phyloP scores from a whole-genome alignment of 2,888 invertebrate species.

The Sphinx pinastri region DNA sequence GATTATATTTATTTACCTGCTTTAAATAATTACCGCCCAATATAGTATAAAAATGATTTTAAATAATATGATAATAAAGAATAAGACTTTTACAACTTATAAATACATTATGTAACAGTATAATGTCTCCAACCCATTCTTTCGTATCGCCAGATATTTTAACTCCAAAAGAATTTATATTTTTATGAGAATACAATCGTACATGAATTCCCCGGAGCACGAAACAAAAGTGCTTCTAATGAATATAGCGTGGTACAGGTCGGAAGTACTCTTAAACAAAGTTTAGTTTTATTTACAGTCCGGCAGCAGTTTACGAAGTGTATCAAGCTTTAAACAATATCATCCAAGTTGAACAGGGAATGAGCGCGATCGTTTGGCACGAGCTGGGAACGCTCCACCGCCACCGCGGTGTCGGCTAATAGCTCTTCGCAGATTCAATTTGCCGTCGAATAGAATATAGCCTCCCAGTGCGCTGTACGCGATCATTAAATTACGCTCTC shows the following conservation, averaged over 20 bases:
- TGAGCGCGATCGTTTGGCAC: conserved; percentile 71
- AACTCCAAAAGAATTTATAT: background rate
- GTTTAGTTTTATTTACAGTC: conserved; percentile 54
- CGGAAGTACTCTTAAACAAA: conserved; percentile 26
- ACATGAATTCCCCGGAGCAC: background rate
- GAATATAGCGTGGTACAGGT: background rate
- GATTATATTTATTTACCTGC: background rate
- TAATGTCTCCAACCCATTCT: background rate
- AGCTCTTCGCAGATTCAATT: conserved; percentile 81
- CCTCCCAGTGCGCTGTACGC: conserved; percentile 71
- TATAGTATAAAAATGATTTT: background rate
- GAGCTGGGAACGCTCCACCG: conserved; percentile 55
- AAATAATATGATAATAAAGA: background rate
- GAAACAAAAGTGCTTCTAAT: conserved; percentile 9
- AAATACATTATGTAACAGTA: no score
- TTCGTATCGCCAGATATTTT: background rate
- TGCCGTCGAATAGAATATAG: conserved; percentile 76
- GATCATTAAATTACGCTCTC: conserved; percentile 77
- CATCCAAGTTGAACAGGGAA: conserved; percentile 55
- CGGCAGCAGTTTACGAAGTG: conserved; percentile 53
- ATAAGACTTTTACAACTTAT: background rate
- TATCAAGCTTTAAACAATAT: conserved; percentile 63
- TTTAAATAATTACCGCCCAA: background rate
- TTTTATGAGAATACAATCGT: background rate
- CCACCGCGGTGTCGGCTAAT: conserved; percentile 76